Base-by-base conservation (phyloP, 2,797 vertebrate genomes). In the Tragopan temminckii region DNA sequence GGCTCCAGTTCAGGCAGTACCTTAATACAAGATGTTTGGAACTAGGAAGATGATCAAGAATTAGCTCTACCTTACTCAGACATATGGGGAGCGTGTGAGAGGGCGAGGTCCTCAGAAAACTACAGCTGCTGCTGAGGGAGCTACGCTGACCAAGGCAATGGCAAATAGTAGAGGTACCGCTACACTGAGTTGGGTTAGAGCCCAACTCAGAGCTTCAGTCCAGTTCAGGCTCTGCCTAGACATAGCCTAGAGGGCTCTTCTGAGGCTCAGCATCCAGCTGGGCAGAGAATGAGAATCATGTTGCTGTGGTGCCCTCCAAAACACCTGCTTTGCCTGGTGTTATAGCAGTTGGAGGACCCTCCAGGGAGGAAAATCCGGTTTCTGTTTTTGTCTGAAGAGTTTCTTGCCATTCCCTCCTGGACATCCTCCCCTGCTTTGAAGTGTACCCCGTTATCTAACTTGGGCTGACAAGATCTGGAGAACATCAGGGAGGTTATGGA, bases 261-360 rank as follows among this genome's bases (percentile, higher is more conserved):
- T 58, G 48, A 71, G 64, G 8, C 20, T 88, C 72, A 71, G 58
- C 11, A 58, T 8, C 6, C 69, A 48, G 14, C 21, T 36, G 18
- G 35, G 31, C 16, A 74, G 38, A 13, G 23, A 19, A 66, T 50
- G 50, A 83, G n/a, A 72, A 66, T 15, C 8, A 53, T 21, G 7
- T 67, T 53, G 19, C 16, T 0, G 0, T 24, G 21, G 40, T 59
- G 13, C 9, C 12, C 35, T 3, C 0, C 38, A 59, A 53, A 53
- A 38, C 31, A 74, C 4, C 3, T 66, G 17, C 1, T 61, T 85
- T 68, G 42, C 13, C 42, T 62, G n/a, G 3, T n/a, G 13, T 59
- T 83, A 74, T 61, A 61, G 20, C 38, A 43, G 14, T 63, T 29
- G 21, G 7, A 82, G 35, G 13, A 57, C n/a, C 6, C 68, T 77